Conservation (phyloP, 2,888 invertebrate genomes). For the Bibio marci region DNA sequence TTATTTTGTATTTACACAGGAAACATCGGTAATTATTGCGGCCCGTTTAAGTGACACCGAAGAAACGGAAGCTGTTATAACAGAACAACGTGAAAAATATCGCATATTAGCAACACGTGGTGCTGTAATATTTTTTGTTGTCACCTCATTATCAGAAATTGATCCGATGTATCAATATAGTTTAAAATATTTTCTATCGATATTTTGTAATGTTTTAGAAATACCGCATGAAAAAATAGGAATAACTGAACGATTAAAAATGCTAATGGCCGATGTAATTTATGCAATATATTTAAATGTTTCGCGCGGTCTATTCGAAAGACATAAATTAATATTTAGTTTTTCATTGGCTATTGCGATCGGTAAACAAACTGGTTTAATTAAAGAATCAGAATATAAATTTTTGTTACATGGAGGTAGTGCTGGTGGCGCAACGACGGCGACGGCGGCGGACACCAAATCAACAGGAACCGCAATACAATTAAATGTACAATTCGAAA, state of each 20-base stretch:
- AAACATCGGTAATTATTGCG: slow-evolving; percentile 79
- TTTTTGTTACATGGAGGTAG: slow-evolving; percentile 62
- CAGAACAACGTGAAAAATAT: slow-evolving; percentile 72
- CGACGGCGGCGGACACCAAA: slow-evolving; percentile 40
- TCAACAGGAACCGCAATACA: no score
- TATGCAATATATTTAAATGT: slow-evolving; percentile 71
- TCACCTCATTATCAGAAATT: slow-evolving; percentile 72
- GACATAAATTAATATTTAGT: slow-evolving; percentile 77
- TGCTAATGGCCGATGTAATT: slow-evolving; percentile 60
- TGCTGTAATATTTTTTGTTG: slow-evolving; percentile 79
- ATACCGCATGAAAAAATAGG: slow-evolving; percentile 49
- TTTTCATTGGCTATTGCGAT: slow-evolving; percentile 68
- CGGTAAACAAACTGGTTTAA: slow-evolving; percentile 41
- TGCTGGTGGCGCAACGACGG: slow-evolving; percentile 38
- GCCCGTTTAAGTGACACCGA: slow-evolving; percentile 75
- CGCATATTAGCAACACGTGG: slow-evolving; percentile 73
- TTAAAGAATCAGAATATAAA: slow-evolving; percentile 50
- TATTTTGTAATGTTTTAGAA: slow-evolving; percentile 68
- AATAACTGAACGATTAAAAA: slow-evolving; percentile 47
- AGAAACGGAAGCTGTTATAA: slow-evolving; percentile 72
- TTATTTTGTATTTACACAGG: no score
- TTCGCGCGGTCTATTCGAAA: slow-evolving; percentile 77
- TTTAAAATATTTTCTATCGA: slow-evolving; percentile 65
- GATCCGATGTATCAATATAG: slow-evolving; percentile 97
- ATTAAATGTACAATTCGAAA: no score